These are phyloP conservation scores for Platycheirus rosarum DNA, from an alignment of 2,888 invertebrate genomes.

Conservation along the genomic window DNA sequence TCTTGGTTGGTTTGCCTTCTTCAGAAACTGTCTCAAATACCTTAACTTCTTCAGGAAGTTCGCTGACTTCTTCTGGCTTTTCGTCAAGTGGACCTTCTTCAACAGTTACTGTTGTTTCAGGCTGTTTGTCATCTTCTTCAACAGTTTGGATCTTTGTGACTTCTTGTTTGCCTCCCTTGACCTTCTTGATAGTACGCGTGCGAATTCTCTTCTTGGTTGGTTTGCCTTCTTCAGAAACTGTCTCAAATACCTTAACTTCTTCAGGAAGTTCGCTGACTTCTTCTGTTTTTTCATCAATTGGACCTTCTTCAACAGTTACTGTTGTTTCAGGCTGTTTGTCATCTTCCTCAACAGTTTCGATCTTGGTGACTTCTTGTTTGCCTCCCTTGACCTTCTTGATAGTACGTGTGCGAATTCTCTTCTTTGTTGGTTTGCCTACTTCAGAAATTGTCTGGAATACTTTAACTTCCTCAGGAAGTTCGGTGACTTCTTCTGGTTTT, in stretches of 20 bases:
- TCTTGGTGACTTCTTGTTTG: slow-evolving; percentile 56
- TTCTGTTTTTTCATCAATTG: slow-evolving; percentile 43
- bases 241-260: slow-evolving; percentile 36
- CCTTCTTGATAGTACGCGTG: slow-evolving; percentile 43
- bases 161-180: slow-evolving; percentile 56
- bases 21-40: slow-evolving; percentile 30
- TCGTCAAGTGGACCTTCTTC: slow-evolving; percentile 44
- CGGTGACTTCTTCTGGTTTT: slow-evolving; percentile 26
- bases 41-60: slow-evolving; percentile 48
- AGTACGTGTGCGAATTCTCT: slow-evolving; percentile 41
- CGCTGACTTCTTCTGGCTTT: slow-evolving; percentile 35
- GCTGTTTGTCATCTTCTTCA: slow-evolving; percentile 51
- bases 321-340: slow-evolving; percentile 53
- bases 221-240: slow-evolving; percentile 46
- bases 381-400: slow-evolving; percentile 52
- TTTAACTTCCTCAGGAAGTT: slow-evolving; percentile 47
- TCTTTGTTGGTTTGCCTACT: slow-evolving; percentile 52
- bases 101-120: slow-evolving; percentile 50
- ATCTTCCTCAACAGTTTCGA: slow-evolving; percentile 55
- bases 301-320: slow-evolving; percentile 47
- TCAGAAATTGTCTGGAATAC: slow-evolving; percentile 31
- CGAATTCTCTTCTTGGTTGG: slow-evolving; percentile 44
- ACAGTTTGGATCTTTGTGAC: slow-evolving; percentile 55
- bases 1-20: slow-evolving; percentile 51
- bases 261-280: slow-evolving; percentile 42